Conservation (phyloP, 2,888 invertebrate genomes). For the Kuschelorhynchus macadamiae region DNA sequence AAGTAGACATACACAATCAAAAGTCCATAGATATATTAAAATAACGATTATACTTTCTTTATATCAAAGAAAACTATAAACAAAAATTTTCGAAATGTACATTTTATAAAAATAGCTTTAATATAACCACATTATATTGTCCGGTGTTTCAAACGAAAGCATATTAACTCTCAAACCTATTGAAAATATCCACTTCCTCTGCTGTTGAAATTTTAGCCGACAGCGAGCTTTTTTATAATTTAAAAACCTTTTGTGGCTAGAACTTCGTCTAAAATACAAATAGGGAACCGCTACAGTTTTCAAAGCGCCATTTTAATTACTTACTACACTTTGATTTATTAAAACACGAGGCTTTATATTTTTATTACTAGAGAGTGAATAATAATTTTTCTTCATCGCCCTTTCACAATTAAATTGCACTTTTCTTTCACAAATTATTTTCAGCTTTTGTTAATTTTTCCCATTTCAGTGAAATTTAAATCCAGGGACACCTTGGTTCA, state of each 20-base stretch:
- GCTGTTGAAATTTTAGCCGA: background rate
- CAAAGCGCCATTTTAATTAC: conserved; percentile 42
- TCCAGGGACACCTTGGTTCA: too few relatives aligned
- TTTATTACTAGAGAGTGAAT: conserved; percentile 3
- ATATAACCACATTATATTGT: background rate
- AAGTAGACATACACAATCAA: too few relatives aligned
- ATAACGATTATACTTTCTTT: too few relatives aligned
- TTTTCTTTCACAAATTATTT: background rate
- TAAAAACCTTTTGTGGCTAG: conserved; percentile 20
- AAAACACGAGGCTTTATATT: conserved; percentile 26
- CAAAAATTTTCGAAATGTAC: too few relatives aligned
- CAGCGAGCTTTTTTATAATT: conserved; percentile 16
- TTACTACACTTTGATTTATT: conserved; percentile 46
- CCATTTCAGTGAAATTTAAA: too few relatives aligned
- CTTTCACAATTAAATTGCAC: conserved; percentile 1
- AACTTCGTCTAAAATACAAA: conserved; percentile 19
- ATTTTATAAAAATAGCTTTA: too few relatives aligned
- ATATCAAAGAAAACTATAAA: too few relatives aligned
- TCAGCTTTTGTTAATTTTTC: too few relatives aligned
- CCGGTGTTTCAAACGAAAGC: background rate
- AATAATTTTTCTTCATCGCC: conserved; percentile 12
- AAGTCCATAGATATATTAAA: too few relatives aligned
- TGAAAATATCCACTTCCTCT: conserved; percentile 9
- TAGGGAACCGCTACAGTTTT: conserved; percentile 24
- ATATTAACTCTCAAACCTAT: conserved; percentile 4